Percentiles rank a stretch among this genome's conserved stretches.
These are phyloP conservation scores for Geococcyx californianus DNA, from an alignment of 2,113 vertebrate species.

Conservation along the genomic window DNA sequence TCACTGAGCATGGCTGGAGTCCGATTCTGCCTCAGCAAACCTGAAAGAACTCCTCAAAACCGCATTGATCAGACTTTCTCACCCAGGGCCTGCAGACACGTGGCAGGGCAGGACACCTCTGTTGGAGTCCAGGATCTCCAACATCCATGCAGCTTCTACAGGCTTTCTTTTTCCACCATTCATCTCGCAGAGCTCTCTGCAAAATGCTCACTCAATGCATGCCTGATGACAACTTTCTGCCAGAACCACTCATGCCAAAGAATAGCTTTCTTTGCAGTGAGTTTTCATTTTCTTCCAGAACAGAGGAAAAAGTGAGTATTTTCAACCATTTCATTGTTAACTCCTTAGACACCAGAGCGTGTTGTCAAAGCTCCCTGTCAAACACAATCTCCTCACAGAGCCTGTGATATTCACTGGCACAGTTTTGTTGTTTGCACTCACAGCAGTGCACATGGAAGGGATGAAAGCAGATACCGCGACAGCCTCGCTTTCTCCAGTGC, in stretches of 20 bases:
- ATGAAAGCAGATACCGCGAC: neutral
- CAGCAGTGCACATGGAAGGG: neutral
- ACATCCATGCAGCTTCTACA: neutral
- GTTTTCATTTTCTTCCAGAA: neutral
- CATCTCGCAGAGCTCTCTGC: neutral
- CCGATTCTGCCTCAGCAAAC: neutral
- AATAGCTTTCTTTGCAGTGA: neutral
- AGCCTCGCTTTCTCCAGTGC: neutral
- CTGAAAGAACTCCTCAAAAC: neutral
- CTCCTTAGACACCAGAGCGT: neutral
- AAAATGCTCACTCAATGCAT: neutral
- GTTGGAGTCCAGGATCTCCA: accelerated
- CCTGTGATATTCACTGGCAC: neutral
- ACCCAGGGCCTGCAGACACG: accelerated
- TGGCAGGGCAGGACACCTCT: accelerated
- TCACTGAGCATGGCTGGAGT: neutral
- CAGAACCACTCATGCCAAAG: neutral
- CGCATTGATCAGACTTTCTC: neutral
- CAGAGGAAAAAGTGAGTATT: neutral
- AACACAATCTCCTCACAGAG: neutral
- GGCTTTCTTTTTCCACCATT: neutral
- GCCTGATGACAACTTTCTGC: neutral
- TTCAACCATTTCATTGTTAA: neutral
- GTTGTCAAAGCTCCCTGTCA: accelerated
- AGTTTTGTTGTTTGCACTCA: neutral